Conservation (phyloP, 2,797 vertebrate species). For the Hydrolagus colliei region DNA sequence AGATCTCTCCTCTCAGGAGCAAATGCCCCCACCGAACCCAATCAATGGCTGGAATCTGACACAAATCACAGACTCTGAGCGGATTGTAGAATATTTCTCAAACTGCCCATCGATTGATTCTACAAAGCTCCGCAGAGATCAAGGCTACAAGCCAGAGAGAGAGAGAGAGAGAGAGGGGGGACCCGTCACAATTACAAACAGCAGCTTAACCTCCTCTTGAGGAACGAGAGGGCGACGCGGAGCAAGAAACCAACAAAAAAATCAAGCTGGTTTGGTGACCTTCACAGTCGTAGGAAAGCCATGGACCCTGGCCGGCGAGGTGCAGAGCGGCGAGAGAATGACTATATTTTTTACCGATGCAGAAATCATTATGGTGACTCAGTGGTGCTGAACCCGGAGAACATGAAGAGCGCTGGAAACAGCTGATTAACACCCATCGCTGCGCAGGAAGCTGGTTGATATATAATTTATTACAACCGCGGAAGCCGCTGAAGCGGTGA, state of each 20-base stretch:
- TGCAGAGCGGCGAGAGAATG: not conserved
- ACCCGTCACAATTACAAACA: slow-evolving; percentile 8
- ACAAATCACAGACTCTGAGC: not conserved
- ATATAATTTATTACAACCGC: slow-evolving; percentile 37
- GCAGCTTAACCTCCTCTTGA: not conserved
- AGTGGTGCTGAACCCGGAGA: slow-evolving; percentile 20
- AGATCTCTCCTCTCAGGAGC: not conserved
- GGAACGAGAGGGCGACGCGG: not conserved
- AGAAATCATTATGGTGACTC: not conserved
- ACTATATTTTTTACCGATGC: not conserved
- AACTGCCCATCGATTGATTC: not conserved
- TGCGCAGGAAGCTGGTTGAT: slow-evolving; percentile 32
- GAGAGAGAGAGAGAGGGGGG: no score
- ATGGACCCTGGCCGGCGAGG: not conserved
- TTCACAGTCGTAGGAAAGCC: not conserved
- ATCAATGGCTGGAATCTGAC: not conserved
- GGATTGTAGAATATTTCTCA: slow-evolving; percentile 7
- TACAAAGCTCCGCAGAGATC: not conserved
- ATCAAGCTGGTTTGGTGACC: not conserved
- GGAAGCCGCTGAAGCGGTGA: slow-evolving; percentile 42
- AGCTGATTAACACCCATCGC: slow-evolving; percentile 33
- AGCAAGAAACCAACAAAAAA: not conserved
- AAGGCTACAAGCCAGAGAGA: no score
- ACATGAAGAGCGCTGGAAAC: slow-evolving; percentile 32
- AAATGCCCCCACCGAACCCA: not conserved